A percentile compares a stretch with the other conserved stretches of the same genome.
phyloP scores from a whole-genome alignment of 2,888 invertebrate species.

The Leucophenga montana region DNA sequence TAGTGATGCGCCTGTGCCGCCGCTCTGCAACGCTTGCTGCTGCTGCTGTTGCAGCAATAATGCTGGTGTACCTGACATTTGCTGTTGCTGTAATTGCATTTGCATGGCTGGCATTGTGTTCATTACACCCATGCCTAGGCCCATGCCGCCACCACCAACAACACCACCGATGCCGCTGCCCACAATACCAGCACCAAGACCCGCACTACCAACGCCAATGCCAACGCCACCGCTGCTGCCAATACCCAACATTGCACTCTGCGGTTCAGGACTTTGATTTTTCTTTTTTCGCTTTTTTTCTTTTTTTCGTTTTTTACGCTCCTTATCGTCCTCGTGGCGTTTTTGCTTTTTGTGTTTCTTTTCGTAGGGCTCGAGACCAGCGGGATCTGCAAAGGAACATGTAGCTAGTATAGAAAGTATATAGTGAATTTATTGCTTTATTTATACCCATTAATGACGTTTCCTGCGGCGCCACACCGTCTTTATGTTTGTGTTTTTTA shows the following conservation, averaged over 20 bases:
- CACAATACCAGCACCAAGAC: slow-evolving; percentile 29
- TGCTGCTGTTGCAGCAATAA: slow-evolving; percentile 50
- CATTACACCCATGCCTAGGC: slow-evolving; percentile 49
- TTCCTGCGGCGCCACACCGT: slow-evolving; percentile 86
- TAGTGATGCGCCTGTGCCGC: slow-evolving; percentile 41
- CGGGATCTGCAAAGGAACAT: slow-evolving; percentile 74
- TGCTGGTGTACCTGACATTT: slow-evolving; percentile 52
- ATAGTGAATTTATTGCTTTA: too few relatives aligned
- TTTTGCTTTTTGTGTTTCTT: slow-evolving; percentile 97
- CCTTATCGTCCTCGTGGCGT: slow-evolving; percentile 93
- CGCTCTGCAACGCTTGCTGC: slow-evolving; percentile 50
- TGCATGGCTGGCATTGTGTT: slow-evolving; percentile 55
- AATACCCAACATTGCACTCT: slow-evolving; percentile 45
- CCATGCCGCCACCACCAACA: slow-evolving; percentile 36
- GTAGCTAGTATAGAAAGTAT: too few relatives aligned
- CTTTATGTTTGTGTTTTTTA: slow-evolving; percentile 94
- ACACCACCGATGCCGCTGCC: slow-evolving; percentile 41
- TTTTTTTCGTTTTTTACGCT: slow-evolving; percentile 93
- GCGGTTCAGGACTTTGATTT: slow-evolving; percentile 89
- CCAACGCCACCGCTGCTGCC: slow-evolving; percentile 44
- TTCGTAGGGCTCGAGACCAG: slow-evolving; percentile 87
- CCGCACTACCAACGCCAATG: neutral
- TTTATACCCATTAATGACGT: slow-evolving; percentile 82
- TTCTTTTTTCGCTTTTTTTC: slow-evolving; percentile 96
- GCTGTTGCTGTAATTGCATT: slow-evolving; percentile 54